Evolutionary conservation across 2,888 invertebrate species (phyloP).

Genomic region (Trichopoda pennipes): DNA sequence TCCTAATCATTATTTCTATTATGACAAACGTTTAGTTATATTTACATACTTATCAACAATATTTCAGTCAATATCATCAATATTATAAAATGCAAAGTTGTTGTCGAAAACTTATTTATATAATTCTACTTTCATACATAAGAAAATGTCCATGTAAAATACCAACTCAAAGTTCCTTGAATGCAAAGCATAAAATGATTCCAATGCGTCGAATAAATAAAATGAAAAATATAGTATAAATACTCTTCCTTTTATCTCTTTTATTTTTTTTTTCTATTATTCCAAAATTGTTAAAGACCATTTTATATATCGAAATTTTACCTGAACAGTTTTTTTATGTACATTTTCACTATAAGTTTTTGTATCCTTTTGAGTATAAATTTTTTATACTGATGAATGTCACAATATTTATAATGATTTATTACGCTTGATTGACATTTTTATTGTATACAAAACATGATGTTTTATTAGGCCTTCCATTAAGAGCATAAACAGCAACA

Average conservation of each 20-base stretch:
- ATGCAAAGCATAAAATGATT: too few relatives aligned
- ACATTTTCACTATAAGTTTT: neutral
- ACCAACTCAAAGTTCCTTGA: too few relatives aligned
- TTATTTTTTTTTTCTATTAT: too few relatives aligned
- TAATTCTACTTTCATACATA: too few relatives aligned
- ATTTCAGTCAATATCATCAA: neutral
- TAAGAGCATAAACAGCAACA: neutral
- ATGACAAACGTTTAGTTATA: conserved; percentile 13
- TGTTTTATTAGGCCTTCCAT: conserved; percentile 58
- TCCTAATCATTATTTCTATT: conserved; percentile 11
- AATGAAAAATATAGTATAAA: too few relatives aligned
- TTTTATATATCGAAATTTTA: too few relatives aligned
- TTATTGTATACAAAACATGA: conserved; percentile 71
- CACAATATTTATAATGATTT: conserved; percentile 73
- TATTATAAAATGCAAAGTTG: neutral
- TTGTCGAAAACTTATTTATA: too few relatives aligned
- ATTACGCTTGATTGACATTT: conserved; percentile 78
- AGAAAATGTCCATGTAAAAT: too few relatives aligned
- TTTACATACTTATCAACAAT: conserved; percentile 18
- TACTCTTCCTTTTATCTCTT: too few relatives aligned
- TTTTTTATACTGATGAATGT: conserved; percentile 50
- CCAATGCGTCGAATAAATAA: too few relatives aligned
- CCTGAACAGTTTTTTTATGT: too few relatives aligned
- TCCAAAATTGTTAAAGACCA: too few relatives aligned
- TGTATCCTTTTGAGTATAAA: conserved; percentile 19